Evolutionary conservation across 2,888 invertebrate species (phyloP).

Genomic region (Thera britannica): DNA sequence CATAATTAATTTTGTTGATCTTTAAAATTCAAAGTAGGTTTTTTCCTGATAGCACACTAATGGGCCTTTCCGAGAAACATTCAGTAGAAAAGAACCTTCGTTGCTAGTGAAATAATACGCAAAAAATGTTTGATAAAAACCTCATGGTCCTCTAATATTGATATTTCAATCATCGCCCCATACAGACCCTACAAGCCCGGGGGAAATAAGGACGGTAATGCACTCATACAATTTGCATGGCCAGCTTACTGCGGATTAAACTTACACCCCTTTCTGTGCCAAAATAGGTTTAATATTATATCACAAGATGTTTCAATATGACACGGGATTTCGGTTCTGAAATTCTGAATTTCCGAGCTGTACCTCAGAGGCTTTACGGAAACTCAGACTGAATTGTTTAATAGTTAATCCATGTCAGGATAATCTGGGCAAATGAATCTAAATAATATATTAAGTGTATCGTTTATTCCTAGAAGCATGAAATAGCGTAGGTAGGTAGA

Average conservation of each 20-base stretch:
- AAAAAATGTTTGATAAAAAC: neutral
- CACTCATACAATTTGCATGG: constrained; percentile 60
- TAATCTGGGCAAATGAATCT: neutral
- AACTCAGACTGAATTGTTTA: neutral
- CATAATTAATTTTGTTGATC: no score
- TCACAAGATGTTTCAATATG: constrained; percentile 22
- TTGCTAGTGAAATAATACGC: neutral
- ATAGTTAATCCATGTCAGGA: constrained; percentile 1
- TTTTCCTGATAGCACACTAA: no score
- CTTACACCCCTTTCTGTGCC: constrained; percentile 29
- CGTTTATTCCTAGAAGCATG: no score
- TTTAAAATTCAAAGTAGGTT: no score
- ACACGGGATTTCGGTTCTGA: constrained; percentile 2
- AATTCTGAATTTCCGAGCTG: neutral
- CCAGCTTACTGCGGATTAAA: constrained; percentile 42
- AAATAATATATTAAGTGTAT: neutral
- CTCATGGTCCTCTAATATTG: constrained; percentile 11
- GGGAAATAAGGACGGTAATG: constrained; percentile 56
- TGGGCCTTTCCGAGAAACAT: no score
- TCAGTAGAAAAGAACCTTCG: neutral
- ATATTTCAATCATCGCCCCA: constrained; percentile 23
- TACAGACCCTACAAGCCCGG: constrained; percentile 25
- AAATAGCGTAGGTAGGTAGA: no score
- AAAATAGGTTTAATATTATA: constrained; percentile 17
- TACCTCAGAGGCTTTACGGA: neutral